These are phyloP conservation scores for Meganola albula DNA, from an alignment of 2,888 invertebrate genomes.

Conservation along the genomic window DNA sequence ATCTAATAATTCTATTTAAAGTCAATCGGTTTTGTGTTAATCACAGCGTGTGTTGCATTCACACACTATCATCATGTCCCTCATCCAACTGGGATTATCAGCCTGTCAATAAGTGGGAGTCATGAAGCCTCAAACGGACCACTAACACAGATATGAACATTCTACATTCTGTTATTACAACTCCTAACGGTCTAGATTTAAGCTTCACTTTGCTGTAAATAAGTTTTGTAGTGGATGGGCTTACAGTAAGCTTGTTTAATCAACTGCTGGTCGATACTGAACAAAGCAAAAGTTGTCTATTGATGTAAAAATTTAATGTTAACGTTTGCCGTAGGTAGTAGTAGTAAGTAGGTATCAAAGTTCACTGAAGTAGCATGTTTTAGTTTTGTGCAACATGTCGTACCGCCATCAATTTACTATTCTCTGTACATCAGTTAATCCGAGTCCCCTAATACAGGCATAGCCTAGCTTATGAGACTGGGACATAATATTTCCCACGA, in stretches of 20 bases:
- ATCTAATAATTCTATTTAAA: no score
- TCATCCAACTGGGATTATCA: slow-evolving; percentile 26
- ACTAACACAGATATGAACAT: slow-evolving; percentile 8
- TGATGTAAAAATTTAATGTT: slow-evolving; percentile 21
- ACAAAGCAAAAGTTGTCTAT: slow-evolving; percentile 24
- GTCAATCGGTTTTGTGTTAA: no score
- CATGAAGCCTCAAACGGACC: slow-evolving; percentile 27
- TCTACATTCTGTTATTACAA: neutral
- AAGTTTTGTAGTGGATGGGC: slow-evolving; percentile 5
- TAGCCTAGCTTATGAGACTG: no score
- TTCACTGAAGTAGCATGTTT: slow-evolving; percentile 12
- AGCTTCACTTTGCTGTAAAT: slow-evolving; percentile 4
- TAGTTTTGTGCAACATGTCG: no score
- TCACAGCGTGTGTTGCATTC: slow-evolving; percentile 7
- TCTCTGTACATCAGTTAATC: no score
- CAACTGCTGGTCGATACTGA: slow-evolving; percentile 22
- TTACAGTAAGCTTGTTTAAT: slow-evolving; percentile 27
- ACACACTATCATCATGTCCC: slow-evolving; percentile 24
- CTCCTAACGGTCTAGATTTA: slow-evolving; percentile 6
- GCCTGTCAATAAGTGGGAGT: slow-evolving; percentile 33
- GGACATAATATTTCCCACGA: no score
- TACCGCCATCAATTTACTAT: no score
- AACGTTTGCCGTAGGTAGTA: no score
- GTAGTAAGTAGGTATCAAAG: slow-evolving; percentile 2
- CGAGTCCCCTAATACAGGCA: no score